Evolutionary conservation across 2,797 vertebrate species (phyloP).

Genomic region (Gadopsis bispinosus): DNA sequence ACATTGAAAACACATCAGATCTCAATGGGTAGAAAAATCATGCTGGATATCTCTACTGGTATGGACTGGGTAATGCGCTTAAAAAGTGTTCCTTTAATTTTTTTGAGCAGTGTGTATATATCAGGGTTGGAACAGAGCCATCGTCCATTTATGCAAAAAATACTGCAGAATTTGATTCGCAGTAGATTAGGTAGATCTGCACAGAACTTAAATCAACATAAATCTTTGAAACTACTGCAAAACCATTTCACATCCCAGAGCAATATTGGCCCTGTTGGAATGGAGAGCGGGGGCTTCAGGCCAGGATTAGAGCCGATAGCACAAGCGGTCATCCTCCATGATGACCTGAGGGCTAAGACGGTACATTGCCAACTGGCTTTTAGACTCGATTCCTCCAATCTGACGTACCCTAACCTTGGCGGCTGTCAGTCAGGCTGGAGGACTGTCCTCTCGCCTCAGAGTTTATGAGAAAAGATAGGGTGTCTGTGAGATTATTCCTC

Average conservation of each 20-base stretch:
- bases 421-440: conserved; percentile 57
- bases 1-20: too few relatives aligned
- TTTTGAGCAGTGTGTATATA: too few relatives aligned
- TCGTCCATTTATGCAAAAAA: background rate
- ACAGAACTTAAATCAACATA: conserved; percentile 21
- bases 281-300: conserved; percentile 32
- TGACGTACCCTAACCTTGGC: conserved; percentile 64
- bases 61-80: too few relatives aligned
- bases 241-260: conserved; percentile 33
- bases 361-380: conserved; percentile 39
- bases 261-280: conserved; percentile 20
- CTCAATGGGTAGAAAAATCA: too few relatives aligned
- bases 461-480: conserved; percentile 62
- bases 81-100: too few relatives aligned
- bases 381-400: conserved; percentile 45
- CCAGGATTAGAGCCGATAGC: conserved; percentile 65
- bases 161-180: background rate
- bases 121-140: background rate
- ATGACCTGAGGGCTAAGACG: conserved; percentile 49
- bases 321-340: conserved; percentile 32
- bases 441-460: conserved; percentile 42
- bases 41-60: too few relatives aligned
- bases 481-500: conserved; percentile 66
- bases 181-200: background rate
- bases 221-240: conserved; percentile 24